These are phyloP conservation scores for Agraylea sexmaculata DNA, from an alignment of 1,140 invertebrate genomes.

Conservation along the genomic window DNA sequence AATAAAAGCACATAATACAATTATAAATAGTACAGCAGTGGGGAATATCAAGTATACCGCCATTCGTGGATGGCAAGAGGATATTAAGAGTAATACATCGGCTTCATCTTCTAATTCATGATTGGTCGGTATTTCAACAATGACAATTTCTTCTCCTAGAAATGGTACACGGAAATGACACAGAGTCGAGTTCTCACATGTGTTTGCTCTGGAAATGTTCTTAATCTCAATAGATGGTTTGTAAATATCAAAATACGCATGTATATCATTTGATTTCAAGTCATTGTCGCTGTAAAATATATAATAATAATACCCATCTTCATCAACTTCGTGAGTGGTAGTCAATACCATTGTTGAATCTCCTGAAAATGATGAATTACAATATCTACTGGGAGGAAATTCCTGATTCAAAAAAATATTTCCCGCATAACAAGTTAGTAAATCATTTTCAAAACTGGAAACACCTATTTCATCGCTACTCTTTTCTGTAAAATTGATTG, in stretches of 20 bases:
- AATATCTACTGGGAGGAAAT: conserved; percentile 53
- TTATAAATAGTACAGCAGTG: conserved; percentile 56
- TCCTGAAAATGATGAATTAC: conserved; percentile 56
- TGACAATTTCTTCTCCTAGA: conserved; percentile 59
- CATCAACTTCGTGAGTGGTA: conserved; percentile 53
- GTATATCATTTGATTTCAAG: conserved; percentile 61
- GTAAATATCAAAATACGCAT: conserved; percentile 71
- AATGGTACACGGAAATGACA: conserved; percentile 59
- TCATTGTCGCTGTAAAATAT: conserved; percentile 81
- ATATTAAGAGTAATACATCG: conserved; percentile 54
- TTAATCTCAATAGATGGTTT: conserved; percentile 69
- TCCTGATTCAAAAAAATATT: conserved; percentile 55
- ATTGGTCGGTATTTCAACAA: conserved; percentile 67
- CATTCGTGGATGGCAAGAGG: conserved; percentile 63
- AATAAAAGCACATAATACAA: conserved; percentile 66
- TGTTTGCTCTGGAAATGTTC: conserved; percentile 51
- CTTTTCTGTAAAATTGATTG: conserved; percentile 42
- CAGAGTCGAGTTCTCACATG: conserved; percentile 62
- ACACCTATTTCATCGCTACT: conserved; percentile 47
- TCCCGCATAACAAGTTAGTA: conserved; percentile 62
- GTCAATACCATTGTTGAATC: conserved; percentile 50
- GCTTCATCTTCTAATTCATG: conserved; percentile 66
- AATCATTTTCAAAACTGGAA: conserved; percentile 64
- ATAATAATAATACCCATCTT: conserved; percentile 75
- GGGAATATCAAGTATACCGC: conserved; percentile 68